Evolutionary conservation across 2,888 invertebrate genomes (phyloP).

Genomic region (Pterostichus madidus): DNA sequence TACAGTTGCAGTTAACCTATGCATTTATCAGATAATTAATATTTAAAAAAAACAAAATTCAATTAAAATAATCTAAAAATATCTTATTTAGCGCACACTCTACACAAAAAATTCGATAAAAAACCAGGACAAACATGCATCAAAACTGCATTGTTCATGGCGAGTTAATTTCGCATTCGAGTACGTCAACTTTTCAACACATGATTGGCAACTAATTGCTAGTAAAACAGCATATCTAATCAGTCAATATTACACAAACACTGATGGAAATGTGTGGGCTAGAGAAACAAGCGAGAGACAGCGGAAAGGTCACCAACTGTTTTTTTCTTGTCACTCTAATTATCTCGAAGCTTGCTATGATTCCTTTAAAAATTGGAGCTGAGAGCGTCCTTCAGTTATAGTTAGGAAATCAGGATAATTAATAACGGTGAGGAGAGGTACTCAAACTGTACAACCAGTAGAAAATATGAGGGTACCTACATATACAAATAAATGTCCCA

Average conservation of each 20-base stretch:
- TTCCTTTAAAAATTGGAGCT: neutral
- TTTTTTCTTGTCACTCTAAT: conserved; percentile 15
- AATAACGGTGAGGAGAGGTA: no score
- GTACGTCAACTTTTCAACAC: conserved; percentile 8
- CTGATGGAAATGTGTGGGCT: conserved; percentile 9
- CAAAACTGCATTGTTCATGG: conserved; percentile 23
- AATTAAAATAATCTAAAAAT: neutral
- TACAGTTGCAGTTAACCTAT: neutral
- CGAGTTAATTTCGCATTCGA: neutral
- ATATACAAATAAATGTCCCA: no score
- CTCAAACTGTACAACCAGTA: no score
- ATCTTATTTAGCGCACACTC: neutral
- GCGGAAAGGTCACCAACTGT: neutral
- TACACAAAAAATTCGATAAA: neutral
- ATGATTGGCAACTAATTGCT: conserved; percentile 25
- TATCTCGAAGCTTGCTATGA: neutral
- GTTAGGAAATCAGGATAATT: no score
- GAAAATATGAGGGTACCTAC: no score
- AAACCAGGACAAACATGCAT: conserved; percentile 5
- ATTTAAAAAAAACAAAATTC: neutral
- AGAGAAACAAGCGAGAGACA: neutral
- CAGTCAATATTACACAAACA: conserved; percentile 12
- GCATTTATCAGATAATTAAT: neutral
- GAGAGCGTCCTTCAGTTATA: neutral
- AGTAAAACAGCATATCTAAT: conserved; percentile 23